A percentile compares a stretch with the other conserved stretches of the same genome.
Conservation (phyloP, 2,888 invertebrate species). For the Polymixis lichenea region DNA sequence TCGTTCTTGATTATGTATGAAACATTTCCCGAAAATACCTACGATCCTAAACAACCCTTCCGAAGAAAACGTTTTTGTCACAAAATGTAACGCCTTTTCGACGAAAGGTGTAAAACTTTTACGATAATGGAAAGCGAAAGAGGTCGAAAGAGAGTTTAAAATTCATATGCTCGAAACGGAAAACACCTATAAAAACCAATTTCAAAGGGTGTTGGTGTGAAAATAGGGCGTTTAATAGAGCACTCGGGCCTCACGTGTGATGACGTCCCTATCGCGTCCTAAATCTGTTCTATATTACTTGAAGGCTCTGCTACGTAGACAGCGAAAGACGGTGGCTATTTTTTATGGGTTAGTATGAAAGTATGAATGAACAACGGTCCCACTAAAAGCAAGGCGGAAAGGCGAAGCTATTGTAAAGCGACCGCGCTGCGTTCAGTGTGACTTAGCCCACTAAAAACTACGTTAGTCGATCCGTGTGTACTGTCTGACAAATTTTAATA, state of each 20-base stretch:
- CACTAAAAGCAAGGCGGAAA: conserved; percentile 24
- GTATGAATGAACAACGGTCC: conserved; percentile 1
- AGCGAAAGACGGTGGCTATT: conserved; percentile 20
- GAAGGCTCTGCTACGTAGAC: conserved; percentile 47
- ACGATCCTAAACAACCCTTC: conserved; percentile 14
- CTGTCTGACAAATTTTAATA: conserved; percentile 39
- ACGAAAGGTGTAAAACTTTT: conserved; percentile 65
- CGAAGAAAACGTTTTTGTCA: conserved; percentile 48
- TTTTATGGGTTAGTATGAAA: conserved; percentile 26
- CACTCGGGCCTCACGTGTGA: conserved; percentile 80
- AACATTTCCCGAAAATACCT: conserved; percentile 25
- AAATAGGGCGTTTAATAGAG: conserved; percentile 83
- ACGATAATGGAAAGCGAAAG: conserved; percentile 67
- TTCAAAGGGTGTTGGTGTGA: conserved; percentile 85
- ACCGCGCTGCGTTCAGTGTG: neutral
- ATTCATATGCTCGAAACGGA: conserved; percentile 68
- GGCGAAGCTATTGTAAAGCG: neutral
- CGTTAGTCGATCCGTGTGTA: conserved; percentile 64
- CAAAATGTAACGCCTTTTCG: conserved; percentile 52
- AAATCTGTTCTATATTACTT: conserved; percentile 81
- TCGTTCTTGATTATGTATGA: conserved; percentile 13
- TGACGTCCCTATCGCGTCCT: conserved; percentile 85
- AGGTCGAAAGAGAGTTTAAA: conserved; percentile 66
- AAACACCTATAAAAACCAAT: conserved; percentile 79
- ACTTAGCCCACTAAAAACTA: conserved; percentile 38